These are phyloP conservation scores for Centruroides sculpturatus DNA, from an alignment of 1,140 invertebrate species.

Conservation along the genomic window DNA sequence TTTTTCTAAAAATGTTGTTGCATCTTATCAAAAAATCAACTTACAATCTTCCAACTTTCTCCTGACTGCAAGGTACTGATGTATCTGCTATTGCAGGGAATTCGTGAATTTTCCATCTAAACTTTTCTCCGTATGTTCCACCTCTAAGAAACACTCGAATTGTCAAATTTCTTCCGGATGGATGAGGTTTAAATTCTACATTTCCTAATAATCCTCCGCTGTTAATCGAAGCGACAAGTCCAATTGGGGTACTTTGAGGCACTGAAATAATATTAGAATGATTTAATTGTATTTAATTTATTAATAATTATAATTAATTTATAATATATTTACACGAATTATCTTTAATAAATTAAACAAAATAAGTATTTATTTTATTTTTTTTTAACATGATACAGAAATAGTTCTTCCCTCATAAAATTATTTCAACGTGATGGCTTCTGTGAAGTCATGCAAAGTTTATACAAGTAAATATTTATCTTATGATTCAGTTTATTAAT, in stretches of 20 bases:
- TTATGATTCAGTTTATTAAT: no score
- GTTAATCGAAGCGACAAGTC: slow-evolving; percentile 11
- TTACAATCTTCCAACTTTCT: slow-evolving; percentile 13
- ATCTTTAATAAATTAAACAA: no score
- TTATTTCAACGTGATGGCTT: no score
- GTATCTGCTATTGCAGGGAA: slow-evolving; percentile 10
- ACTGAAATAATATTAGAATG: slow-evolving; percentile 1
- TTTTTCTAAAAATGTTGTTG: background rate
- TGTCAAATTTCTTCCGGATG: slow-evolving; percentile 2
- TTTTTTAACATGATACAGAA: no score
- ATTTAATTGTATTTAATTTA: no score
- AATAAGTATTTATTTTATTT: no score
- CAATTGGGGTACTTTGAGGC: slow-evolving; percentile 1
- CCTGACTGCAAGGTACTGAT: slow-evolving; percentile 11
- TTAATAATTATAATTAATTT: no score
- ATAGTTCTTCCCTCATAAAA: no score
- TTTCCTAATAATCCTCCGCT: slow-evolving; percentile 12
- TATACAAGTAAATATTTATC: no score
- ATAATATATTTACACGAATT: no score
- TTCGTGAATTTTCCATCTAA: slow-evolving; percentile 19
- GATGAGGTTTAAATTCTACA: slow-evolving; percentile 10
- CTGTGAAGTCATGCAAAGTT: no score
- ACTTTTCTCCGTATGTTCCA: slow-evolving; percentile 14
- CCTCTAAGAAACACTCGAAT: slow-evolving; percentile 11
- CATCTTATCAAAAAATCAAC: background rate